Evolutionary conservation across 2,113 vertebrate genomes (phyloP), one percentile per base, ranked within the genome.

Genomic region (Pseudopipra pipra): DNA sequence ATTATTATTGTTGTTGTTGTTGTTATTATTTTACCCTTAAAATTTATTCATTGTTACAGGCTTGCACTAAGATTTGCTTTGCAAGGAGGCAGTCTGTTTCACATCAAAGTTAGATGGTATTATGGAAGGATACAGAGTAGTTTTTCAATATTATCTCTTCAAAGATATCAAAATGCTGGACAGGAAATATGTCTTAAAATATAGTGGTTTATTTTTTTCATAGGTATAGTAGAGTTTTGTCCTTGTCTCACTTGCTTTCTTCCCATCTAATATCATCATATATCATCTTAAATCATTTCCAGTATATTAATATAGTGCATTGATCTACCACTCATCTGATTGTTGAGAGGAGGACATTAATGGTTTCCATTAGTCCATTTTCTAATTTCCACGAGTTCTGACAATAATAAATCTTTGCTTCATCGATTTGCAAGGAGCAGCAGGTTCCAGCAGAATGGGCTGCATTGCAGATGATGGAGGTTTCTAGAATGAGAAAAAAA

Each of bases 331-430:
- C 98, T 97, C 55, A 96, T 97, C 95, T 97, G 90, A 96, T 92
- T 96, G 93, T 95, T 95, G 89, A 95, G 87, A 95, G 74, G 79
- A 91, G 62, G 87, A 90, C 96, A 95, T 98, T 98, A 98, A 97
- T 97, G 96, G 92, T 93, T 97, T 98, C 97, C 97, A 98, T 98
- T 98, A 98, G 96, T 82, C 95, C 96, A 91, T 97, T 97, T 97
- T 96, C 95, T 98, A 98, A 97, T 98, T 97, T 97, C 95, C 90
- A 90, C 17, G 3, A 94, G 62, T 95, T 96, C 89, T 93, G 75
- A 92, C 79, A 54, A 73, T 77, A 91, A 97, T 97, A 98, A 98
- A 98, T 98, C 97, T 97, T 95, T 9, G 19, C 79, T 95, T 90
- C 71, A 80, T 94, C 80, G 72, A 33, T 85, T 97, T 90, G 30